A percentile compares a stretch with the other conserved stretches of the same genome.
These are phyloP conservation scores for Plutella xylostella DNA, from an alignment of 2,888 invertebrate species.

Conservation along the genomic window DNA sequence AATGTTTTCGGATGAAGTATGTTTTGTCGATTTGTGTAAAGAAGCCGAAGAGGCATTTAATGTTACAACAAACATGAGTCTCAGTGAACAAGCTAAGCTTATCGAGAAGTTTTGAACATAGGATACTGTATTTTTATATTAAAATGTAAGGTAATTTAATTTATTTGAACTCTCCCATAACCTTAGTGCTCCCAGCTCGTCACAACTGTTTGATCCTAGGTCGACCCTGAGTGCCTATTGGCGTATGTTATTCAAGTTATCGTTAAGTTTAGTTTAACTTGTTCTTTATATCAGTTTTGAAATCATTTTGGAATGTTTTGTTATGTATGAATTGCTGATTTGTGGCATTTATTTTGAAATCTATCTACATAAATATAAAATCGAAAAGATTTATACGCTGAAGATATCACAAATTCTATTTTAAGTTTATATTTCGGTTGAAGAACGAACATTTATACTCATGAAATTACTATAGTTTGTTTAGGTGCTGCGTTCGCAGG, in stretches of 20 bases:
- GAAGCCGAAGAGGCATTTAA: conserved; percentile 56
- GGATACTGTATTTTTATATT: conserved; percentile 65
- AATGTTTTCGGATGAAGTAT: too few species aligned
- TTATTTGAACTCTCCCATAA: not conserved
- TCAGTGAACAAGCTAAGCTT: conserved; percentile 60
- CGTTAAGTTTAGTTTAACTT: conserved; percentile 4
- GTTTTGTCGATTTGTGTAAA: too few species aligned
- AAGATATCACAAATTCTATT: conserved; percentile 4
- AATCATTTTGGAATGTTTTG: conserved; percentile 4
- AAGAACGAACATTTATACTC: conserved; percentile 1
- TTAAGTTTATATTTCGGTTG: not conserved
- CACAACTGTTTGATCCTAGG: not conserved
- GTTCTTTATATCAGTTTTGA: not conserved
- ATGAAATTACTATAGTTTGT: conserved; percentile 1
- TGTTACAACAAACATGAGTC: conserved; percentile 37
- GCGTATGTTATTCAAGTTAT: conserved; percentile 9
- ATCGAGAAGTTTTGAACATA: conserved; percentile 56
- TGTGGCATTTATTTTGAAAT: conserved; percentile 4
- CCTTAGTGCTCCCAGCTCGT: conserved; percentile 1
- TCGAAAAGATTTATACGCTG: not conserved
- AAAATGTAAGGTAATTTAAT: conserved; percentile 44
- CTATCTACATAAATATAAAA: not conserved
- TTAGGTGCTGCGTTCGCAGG: not conserved
- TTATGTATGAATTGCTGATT: too few species aligned
- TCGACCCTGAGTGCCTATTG: conserved; percentile 5